Evolutionary conservation across 1,140 invertebrate genomes (phyloP), one percentile per base, ranked within the genome.

Genomic region (Neodiprion virginianus): DNA sequence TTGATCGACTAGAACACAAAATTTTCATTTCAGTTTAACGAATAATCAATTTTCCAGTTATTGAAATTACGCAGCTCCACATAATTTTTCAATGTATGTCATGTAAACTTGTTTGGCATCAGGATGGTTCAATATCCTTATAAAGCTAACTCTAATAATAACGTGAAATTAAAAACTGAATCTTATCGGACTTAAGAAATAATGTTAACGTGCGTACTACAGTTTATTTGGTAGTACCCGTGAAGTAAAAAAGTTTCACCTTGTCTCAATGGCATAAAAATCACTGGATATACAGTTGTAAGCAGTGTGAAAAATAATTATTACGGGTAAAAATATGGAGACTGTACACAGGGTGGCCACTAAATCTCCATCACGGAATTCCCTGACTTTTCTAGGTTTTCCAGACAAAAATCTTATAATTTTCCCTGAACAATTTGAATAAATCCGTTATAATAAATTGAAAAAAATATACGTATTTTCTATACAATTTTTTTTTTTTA

Each of bases 1-100:
- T 8, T 61, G 53, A 61, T 61, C 53, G 53, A 61, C 53, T 61
- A 61, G 53, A 61, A 61, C 53, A 61, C 53, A 61, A 61, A 61
- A 40, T 61, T 61, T 61, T 61, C 0, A 61, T 14, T 8, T 61
- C 8, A 61, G n/a, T 61, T 61, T 7, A 14, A 14, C 11, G 8
- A 61, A 61, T 14, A 14, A 61, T 14, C 53, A 61, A 17, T 61
- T 61, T 61, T 61, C 8, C 11, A 61, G 53, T 61, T 61, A 61
- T 61, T 61, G n/a, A 61, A 61, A 12, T 14, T 61, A 61, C 5
- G 28, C 28, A 40, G 28, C 28, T 40, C 28, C 2, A 40, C 28
- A 40, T 40, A 40, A 40, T 2, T 40, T 40, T 40, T 61, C 53
- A 61, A 61, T 17, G 53, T 61, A 17, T 61, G 53, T 61, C 53